Conservation (phyloP, 2,797 vertebrate genomes). For the Tinamus major region DNA sequence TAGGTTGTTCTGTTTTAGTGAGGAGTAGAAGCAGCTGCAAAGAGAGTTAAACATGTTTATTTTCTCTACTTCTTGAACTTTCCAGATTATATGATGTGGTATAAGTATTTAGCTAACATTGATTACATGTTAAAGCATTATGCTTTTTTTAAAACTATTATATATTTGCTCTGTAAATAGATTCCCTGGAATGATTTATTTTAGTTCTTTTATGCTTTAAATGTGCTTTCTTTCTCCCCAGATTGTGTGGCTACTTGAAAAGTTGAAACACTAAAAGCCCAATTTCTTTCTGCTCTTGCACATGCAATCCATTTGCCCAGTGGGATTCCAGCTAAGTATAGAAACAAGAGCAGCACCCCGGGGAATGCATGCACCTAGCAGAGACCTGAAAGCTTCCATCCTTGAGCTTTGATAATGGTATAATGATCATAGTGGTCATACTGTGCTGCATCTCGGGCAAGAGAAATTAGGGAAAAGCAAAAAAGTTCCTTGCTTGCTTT, state of each 20-base stretch:
- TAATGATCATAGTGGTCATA: not conserved
- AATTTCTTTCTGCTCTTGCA: conserved; percentile 52
- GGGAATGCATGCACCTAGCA: conserved; percentile 46
- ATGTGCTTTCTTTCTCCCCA: not conserved
- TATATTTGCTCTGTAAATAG: not conserved
- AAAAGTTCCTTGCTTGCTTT: not conserved
- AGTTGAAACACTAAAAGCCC: not conserved
- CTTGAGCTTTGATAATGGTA: conserved; percentile 20
- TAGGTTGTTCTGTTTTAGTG: not conserved
- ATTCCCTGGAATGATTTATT: not conserved
- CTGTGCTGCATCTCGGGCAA: not conserved
- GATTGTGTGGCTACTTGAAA: not conserved
- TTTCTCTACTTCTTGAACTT: not conserved
- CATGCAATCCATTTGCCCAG: conserved; percentile 56
- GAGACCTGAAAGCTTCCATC: conserved; percentile 58
- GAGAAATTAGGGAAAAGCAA: not conserved
- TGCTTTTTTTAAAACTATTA: not conserved
- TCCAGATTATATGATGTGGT: not conserved
- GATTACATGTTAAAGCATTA: not conserved
- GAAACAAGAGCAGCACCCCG: conserved; percentile 66
- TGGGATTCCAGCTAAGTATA: conserved; percentile 69
- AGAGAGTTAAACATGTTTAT: not conserved
- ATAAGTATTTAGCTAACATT: not conserved
- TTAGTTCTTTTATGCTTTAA: not conserved
- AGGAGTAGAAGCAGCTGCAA: not conserved